These are phyloP conservation scores for Pollicipes pollicipes DNA, from an alignment of 1,140 invertebrate species.

Conservation along the genomic window DNA sequence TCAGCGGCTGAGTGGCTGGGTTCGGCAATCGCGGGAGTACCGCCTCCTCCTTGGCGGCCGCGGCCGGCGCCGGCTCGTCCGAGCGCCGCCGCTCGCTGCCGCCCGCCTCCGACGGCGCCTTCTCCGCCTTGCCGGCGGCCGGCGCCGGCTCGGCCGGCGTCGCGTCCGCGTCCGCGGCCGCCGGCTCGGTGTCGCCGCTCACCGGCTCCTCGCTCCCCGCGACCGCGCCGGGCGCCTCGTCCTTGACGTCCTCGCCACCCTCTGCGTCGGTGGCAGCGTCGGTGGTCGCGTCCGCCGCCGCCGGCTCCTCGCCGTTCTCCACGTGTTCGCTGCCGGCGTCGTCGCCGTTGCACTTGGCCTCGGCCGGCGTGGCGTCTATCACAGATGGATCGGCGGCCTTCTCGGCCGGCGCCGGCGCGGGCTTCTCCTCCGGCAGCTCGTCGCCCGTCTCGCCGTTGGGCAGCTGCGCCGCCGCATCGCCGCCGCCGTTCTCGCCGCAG, in stretches of 20 bases:
- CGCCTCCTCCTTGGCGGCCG: not conserved
- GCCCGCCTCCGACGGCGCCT: too few relatives aligned
- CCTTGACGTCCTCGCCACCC: not conserved
- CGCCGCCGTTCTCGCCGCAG: too few relatives aligned
- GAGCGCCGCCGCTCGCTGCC: too few relatives aligned
- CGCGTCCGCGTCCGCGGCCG: not conserved
- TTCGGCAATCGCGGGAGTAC: not conserved
- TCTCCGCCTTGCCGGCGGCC: not conserved
- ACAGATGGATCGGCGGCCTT: conserved; percentile 13
- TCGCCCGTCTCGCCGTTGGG: conserved; percentile 17
- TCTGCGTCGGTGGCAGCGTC: too few relatives aligned
- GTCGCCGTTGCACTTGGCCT: not conserved
- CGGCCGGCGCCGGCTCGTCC: not conserved
- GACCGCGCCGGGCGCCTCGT: not conserved
- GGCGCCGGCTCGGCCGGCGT: not conserved
- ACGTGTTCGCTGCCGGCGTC: not conserved
- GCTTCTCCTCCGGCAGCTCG: conserved; percentile 18
- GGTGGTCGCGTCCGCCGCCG: not conserved
- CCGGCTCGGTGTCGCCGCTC: not conserved
- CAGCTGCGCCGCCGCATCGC: conserved; percentile 22
- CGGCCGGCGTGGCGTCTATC: not conserved
- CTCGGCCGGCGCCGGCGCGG: conserved; percentile 13
- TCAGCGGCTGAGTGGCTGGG: conserved; percentile 13
- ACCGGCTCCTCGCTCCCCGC: too few relatives aligned
- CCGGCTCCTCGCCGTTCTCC: not conserved